Base-by-base conservation (phyloP, 2,797 vertebrate genomes). In the Chaunax sp. region DNA sequence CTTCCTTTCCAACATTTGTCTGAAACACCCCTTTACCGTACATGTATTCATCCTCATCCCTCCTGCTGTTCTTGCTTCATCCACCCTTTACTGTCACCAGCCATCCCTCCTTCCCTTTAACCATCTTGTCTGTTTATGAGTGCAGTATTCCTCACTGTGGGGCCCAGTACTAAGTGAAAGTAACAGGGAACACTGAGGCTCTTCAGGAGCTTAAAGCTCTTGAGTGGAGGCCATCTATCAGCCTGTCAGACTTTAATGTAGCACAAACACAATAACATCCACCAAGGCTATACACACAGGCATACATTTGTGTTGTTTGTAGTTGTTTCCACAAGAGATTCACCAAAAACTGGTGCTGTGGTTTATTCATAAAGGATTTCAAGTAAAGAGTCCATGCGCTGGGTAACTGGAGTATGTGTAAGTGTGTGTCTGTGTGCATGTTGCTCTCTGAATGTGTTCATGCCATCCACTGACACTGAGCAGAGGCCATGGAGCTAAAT, bases 381-480 rank as follows among this genome's bases (percentile, higher is more conserved):
- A 50, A 53, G 28, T 40, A 28, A 33, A 71, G 57, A 53, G 26
- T 33, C 22, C 15, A 19, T 33, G 49, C 20, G 13, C 35, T 71
- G 40, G 18, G 52, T 4, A 9, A 58, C 25, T 7, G 5, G 14
- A 30, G 41, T 69, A 11, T 58, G 60, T 73, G 55, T 16, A 50
- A 47, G 53, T 66, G 38, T 49, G 70, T 64, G 40, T 64, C 26
- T 57, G 30, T 64, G 58, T 68, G 44, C 75, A 61, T 60, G 49
- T 70, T 41, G 33, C 26, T 69, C 62, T 69, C 11, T 35, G 65
- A 55, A 69, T 69, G 47, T 72, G 62, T 85, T 77, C 47, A 75
- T 57, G 68, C 77, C 64, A 69, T 55, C 52, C 20, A 56, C 11
- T 82, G 79, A 86, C 77, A 73, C 14, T 80, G 49, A 78, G 54